Evolutionary conservation across 2,888 invertebrate species (phyloP).

Genomic region (Syritta pipiens): DNA sequence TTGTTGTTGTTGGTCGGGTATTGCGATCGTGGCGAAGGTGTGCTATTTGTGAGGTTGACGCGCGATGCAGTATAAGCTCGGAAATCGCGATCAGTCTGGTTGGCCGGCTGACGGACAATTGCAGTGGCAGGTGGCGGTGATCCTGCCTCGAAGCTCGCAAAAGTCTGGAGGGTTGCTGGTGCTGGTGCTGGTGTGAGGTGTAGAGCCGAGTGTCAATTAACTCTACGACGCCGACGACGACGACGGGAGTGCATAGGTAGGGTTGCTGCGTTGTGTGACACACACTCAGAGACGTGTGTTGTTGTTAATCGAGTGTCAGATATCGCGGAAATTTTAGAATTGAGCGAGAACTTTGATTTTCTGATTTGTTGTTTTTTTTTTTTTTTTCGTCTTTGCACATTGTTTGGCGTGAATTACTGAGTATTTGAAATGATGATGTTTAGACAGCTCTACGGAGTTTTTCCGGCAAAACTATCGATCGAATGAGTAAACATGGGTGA

Average conservation of each 20-base stretch:
- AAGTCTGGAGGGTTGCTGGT: conserved; percentile 25
- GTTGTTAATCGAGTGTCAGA: conserved; percentile 14
- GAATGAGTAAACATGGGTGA: conserved; percentile 16
- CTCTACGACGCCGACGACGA: too few relatives aligned
- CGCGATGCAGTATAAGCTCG: conserved; percentile 32
- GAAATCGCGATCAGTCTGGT: conserved; percentile 53
- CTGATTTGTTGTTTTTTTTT: conserved; percentile 19
- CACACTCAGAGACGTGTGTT: conserved; percentile 14
- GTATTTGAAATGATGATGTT: conserved; percentile 29
- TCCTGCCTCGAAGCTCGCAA: conserved; percentile 61
- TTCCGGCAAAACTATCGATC: conserved; percentile 27
- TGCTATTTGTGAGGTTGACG: conserved; percentile 7
- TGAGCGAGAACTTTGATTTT: conserved; percentile 49
- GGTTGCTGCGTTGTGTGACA: too few relatives aligned
- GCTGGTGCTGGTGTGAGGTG: conserved; percentile 24
- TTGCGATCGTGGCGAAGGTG: conserved; percentile 20
- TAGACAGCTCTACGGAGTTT: conserved; percentile 42
- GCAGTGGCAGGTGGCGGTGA: conserved; percentile 43
- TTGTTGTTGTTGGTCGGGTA: conserved; percentile 13
- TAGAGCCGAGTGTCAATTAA: conserved; percentile 48
- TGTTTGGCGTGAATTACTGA: conserved; percentile 14
- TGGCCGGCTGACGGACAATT: conserved; percentile 63
- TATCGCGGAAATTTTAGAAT: conserved; percentile 50
- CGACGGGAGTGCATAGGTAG: conserved; percentile 39
- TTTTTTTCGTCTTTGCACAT: background rate